Evolutionary conservation across 2,888 invertebrate genomes (phyloP).

Genomic region (Allophyes oxyacanthae): DNA sequence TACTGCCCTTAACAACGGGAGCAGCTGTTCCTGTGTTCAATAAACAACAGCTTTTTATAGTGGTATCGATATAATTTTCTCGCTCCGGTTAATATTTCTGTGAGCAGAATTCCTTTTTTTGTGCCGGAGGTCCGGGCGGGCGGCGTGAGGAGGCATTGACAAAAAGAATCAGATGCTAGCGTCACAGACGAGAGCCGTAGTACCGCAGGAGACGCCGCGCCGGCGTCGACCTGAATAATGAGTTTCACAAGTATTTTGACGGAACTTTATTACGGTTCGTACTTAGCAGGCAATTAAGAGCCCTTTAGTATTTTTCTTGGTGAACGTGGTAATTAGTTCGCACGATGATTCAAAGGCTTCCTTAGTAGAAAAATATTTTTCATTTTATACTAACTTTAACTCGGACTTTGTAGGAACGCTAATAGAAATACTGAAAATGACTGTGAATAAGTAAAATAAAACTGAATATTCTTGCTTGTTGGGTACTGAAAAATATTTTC

Average conservation of each 20-base stretch:
- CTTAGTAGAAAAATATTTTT: slow-evolving; percentile 41
- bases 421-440: slow-evolving; percentile 26
- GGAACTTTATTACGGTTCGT: slow-evolving; percentile 68
- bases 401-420: slow-evolving; percentile 23
- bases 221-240: slow-evolving; percentile 66
- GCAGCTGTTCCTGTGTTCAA: slow-evolving; percentile 55
- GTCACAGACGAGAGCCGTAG: slow-evolving; percentile 63
- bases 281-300: slow-evolving; percentile 70
- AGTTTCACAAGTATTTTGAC: slow-evolving; percentile 72
- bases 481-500: slow-evolving; percentile 1
- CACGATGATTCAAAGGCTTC: slow-evolving; percentile 52
- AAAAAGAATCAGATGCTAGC: slow-evolving; percentile 62
- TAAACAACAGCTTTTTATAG: slow-evolving; percentile 57
- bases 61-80: slow-evolving; percentile 47
- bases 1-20: slow-evolving; percentile 34
- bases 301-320: slow-evolving; percentile 66
- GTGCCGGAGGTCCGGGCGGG: slow-evolving; percentile 6
- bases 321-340: slow-evolving; percentile 63
- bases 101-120: slow-evolving; percentile 48
- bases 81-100: slow-evolving; percentile 45
- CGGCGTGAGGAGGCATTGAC: slow-evolving; percentile 46
- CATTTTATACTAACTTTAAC: slow-evolving; percentile 33
- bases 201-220: slow-evolving; percentile 57
- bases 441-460: slow-evolving; percentile 17
- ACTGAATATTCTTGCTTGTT: slow-evolving; percentile 5